Percentiles rank a stretch among this genome's conserved stretches.
Evolutionary conservation across 2,113 vertebrate species (phyloP).

Genomic region (Fregata magnificens): DNA sequence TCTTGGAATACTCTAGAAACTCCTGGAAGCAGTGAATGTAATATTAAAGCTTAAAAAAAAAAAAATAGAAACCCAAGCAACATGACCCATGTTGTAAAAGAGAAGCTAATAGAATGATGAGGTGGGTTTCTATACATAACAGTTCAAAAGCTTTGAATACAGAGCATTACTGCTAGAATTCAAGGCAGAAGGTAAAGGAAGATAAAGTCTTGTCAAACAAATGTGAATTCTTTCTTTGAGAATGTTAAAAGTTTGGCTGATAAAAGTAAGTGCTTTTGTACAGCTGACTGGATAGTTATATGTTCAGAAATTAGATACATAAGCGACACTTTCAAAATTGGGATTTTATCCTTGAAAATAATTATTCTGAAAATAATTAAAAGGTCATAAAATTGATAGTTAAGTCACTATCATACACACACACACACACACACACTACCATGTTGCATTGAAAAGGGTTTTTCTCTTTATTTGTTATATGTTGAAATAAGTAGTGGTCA

Average conservation of each 20-base stretch:
- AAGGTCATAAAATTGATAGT: neutral
- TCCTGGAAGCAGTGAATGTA: neutral
- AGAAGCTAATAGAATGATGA: neutral
- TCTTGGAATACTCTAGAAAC: neutral
- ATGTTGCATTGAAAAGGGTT: neutral
- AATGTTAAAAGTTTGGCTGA: slow-evolving; percentile 27
- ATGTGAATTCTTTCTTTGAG: slow-evolving; percentile 20
- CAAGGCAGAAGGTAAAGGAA: slow-evolving; percentile 1
- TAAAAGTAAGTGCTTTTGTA: slow-evolving; percentile 11
- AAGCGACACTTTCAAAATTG: neutral
- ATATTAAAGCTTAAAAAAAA: neutral
- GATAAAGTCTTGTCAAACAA: slow-evolving; percentile 18
- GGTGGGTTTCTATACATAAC: neutral
- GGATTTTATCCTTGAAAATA: neutral
- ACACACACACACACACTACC: neutral
- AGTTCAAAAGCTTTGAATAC: slow-evolving; percentile 18
- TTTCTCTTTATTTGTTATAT: neutral
- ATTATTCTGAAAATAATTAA: slow-evolving; percentile 3
- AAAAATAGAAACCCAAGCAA: neutral
- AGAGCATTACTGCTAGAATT: neutral
- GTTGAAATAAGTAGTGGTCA: neutral
- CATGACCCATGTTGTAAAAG: neutral
- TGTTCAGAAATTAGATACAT: neutral
- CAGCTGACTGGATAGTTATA: neutral
- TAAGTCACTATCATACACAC: neutral